Base-by-base conservation (phyloP, 2,888 invertebrate species). In the Thereva nobilitata region DNA sequence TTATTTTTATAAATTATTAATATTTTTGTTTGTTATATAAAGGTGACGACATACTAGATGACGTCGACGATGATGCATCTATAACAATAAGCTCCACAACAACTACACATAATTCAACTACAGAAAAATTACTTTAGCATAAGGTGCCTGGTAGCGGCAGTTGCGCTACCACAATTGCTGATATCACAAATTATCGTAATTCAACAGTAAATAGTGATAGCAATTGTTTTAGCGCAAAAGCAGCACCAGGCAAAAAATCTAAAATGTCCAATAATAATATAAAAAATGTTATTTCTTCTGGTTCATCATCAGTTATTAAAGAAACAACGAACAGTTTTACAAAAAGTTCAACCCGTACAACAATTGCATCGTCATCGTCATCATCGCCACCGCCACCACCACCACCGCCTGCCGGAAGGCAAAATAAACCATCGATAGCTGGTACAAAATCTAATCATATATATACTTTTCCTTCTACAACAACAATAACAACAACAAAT, bases 121-220 rank as follows among this genome's bases (percentile, higher is more conserved):
- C 68, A 7, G 71, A 71, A 38, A 71, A 71, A 65, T 67, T 71
- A 63, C 71, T 71, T 59, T 71, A 71, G 68, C 71, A 69, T 68
- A 66, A 67, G 55, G 50, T 66, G 61, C 65, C 65, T 65, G 65
- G 65, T 65, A 38, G 49, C 41, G 38, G 34, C 35, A 35, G 10
- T 65, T 47, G 54, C 35, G 41, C 54, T 55, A 38, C 65, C 35
- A 65, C 65, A 56, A 56, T 49, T 50, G 64, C 64, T 45, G 8
- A 57, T 37, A 23, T 53, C 37, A 45, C 42, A 37, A 53, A 64
- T 53, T 8, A 64, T 53, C 44, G 37, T 45, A 53, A 53, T 52
- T 42, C 41, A 40, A 38, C 41, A 50, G 41, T 41, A 37, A 50
- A 40, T 63, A 53, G 44, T 64, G 53, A 44, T 35, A 42, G 12